Evolutionary conservation across 2,888 invertebrate genomes (phyloP).

Genomic region (Luperina testacea): DNA sequence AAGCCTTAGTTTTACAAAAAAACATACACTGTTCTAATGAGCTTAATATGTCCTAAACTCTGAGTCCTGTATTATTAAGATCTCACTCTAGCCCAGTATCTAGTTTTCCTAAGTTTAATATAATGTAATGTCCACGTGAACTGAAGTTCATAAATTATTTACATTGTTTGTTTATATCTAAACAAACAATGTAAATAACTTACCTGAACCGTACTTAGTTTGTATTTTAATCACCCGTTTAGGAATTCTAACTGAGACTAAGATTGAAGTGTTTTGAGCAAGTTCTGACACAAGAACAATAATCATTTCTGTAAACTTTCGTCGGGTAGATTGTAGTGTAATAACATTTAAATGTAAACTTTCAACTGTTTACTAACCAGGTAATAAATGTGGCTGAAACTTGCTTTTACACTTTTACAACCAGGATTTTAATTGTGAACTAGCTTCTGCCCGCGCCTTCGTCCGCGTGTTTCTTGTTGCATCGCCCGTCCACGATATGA

Average conservation of each 20-base stretch:
- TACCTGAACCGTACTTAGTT: conserved; percentile 40
- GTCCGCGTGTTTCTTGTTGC: too few species aligned
- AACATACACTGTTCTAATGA: not conserved
- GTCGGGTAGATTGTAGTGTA: conserved; percentile 29
- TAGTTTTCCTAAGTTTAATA: not conserved
- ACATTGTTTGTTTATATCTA: conserved; percentile 25
- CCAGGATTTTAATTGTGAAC: conserved; percentile 4
- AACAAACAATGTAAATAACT: too few species aligned
- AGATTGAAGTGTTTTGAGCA: conserved; percentile 51
- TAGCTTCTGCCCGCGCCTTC: not conserved
- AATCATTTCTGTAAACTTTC: conserved; percentile 44
- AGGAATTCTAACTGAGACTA: conserved; percentile 35
- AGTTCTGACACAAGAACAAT: conserved; percentile 53
- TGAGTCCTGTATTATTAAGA: not conserved
- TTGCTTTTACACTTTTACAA: conserved; percentile 26
- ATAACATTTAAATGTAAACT: conserved; percentile 56
- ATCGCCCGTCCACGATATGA: too few species aligned
- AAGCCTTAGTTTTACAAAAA: not conserved
- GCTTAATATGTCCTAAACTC: not conserved
- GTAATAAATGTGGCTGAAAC: conserved; percentile 28
- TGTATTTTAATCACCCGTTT: conserved; percentile 50
- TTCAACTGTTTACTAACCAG: conserved; percentile 32
- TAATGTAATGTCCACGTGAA: not conserved
- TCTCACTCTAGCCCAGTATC: not conserved
- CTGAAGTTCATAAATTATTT: conserved; percentile 24